Base-by-base conservation (phyloP, 2,797 vertebrate genomes). In the Meda fulgida region DNA sequence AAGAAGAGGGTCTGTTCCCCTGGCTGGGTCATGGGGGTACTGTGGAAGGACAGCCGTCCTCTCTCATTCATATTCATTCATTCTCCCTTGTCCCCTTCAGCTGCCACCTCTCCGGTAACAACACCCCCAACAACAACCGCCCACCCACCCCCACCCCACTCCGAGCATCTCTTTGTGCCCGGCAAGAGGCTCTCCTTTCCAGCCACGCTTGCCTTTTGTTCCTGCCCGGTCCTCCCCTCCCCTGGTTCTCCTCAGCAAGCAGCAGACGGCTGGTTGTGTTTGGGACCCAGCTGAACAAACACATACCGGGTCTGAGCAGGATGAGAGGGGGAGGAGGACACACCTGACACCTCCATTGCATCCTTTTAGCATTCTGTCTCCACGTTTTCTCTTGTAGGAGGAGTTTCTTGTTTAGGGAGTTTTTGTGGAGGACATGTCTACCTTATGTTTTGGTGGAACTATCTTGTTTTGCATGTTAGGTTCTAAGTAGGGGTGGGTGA, bases 41-140 rank as follows among this genome's bases (percentile, higher is more conserved):
- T 78, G 77, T 83, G 82, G 87, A 90, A 87, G 85, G 87, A 91
- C 87, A 88, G 85, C 78, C 83, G 43, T 89, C 78, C 72, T 88
- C 81, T 87, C 87, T 90, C 87, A 89, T 91, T 88, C 84, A 91
- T 90, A 91, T 91, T 91, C 88, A 89, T 87, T 73, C 67, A 63
- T 86, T 83, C 78, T 78, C 69, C 51, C 79, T 26, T 26, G 60
- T 84, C 76, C 40, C 78, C 86, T 63, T 86, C 84, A 73, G 84
- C 88, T 89, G 88, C 88, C 85, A 84, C 80, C 58, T 78, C 78
- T 80, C 63, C 48, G 58, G 34, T 72, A 80, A 84, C 83, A 89
- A 80, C 82, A 75, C 80, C 84, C 69, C 83, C 81, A 73, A 78
- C 70, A 72, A 26, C 80, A 71, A 77, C 18, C 69, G 14, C 26